phyloP scores from a whole-genome alignment of 2,888 invertebrate genomes.

The Villa cingulata region DNA sequence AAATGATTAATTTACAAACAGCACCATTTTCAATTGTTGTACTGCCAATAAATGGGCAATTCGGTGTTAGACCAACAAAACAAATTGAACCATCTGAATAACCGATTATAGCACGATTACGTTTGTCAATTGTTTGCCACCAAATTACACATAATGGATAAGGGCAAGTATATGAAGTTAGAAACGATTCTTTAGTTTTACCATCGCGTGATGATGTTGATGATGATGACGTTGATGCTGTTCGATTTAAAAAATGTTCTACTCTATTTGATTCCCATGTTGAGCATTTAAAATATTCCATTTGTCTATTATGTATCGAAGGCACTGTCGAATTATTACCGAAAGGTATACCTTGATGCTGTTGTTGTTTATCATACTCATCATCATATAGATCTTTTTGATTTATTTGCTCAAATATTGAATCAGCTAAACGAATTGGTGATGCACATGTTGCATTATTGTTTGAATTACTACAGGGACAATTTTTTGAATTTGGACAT shows the following conservation, averaged over 20 bases:
- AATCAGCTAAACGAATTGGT: constrained; percentile 4
- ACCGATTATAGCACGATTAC: constrained; percentile 57
- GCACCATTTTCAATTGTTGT: constrained; percentile 31
- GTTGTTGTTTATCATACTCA: no score
- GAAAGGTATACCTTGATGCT: background rate
- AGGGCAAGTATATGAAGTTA: constrained; percentile 35
- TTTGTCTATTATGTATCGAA: background rate
- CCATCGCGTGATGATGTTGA: background rate
- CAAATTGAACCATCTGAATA: constrained; percentile 47
- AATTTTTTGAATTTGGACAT: constrained; percentile 34
- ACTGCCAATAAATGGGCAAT: constrained; percentile 37
- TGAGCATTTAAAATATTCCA: constrained; percentile 3
- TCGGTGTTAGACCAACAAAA: constrained; percentile 35
- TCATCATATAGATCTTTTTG: background rate
- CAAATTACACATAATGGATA: constrained; percentile 52
- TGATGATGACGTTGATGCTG: constrained; percentile 13
- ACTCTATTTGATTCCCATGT: constrained; percentile 11
- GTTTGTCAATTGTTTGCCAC: constrained; percentile 61
- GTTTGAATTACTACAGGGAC: constrained; percentile 24
- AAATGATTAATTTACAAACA: constrained; percentile 39
- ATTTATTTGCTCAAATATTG: constrained; percentile 1
- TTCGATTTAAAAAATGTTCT: constrained; percentile 1
- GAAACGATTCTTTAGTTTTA: constrained; percentile 22
- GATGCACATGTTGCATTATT: constrained; percentile 3
- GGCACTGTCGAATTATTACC: constrained; percentile 11